Percentiles rank a stretch among this genome's conserved stretches.
phyloP scores from a whole-genome alignment of 2,797 vertebrate genomes.

The Notolepis coatsorum region DNA sequence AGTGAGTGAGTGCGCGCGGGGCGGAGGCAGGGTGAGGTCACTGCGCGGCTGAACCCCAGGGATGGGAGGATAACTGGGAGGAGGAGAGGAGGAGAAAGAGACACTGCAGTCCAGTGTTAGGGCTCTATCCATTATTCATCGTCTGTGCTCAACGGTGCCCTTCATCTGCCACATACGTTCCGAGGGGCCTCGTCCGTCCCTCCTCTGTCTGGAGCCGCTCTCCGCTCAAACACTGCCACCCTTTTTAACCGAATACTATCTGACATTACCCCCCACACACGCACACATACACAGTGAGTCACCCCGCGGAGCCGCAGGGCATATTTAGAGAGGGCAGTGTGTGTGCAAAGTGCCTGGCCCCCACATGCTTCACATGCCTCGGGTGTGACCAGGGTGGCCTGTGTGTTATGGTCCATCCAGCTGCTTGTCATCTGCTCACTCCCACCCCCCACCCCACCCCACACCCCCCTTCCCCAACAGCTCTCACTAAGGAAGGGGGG shows the following conservation, averaged over 20 bases:
- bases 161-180: constrained; percentile 15
- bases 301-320: constrained; percentile 46
- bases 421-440: constrained; percentile 60
- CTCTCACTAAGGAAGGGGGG: constrained; percentile 37
- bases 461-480: constrained; percentile 39
- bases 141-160: constrained; percentile 28
- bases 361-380: constrained; percentile 75
- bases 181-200: no score
- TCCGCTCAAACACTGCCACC: constrained; percentile 26
- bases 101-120: constrained; percentile 63
- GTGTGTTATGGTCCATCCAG: constrained; percentile 54
- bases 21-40: constrained; percentile 76
- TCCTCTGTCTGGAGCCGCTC: no score
- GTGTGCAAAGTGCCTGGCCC: constrained; percentile 45
- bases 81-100: constrained; percentile 31
- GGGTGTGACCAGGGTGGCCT: constrained; percentile 72
- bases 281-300: constrained; percentile 45
- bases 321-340: constrained; percentile 70
- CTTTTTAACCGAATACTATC: constrained; percentile 42
- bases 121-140: constrained; percentile 44
- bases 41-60: constrained; percentile 56
- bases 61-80: constrained; percentile 58
- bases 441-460: constrained; percentile 28
- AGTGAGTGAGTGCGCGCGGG: constrained; percentile 52
- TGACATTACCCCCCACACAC: constrained; percentile 37